These are phyloP conservation scores for Plusia festucae DNA, from an alignment of 2,888 invertebrate genomes.

Conservation along the genomic window DNA sequence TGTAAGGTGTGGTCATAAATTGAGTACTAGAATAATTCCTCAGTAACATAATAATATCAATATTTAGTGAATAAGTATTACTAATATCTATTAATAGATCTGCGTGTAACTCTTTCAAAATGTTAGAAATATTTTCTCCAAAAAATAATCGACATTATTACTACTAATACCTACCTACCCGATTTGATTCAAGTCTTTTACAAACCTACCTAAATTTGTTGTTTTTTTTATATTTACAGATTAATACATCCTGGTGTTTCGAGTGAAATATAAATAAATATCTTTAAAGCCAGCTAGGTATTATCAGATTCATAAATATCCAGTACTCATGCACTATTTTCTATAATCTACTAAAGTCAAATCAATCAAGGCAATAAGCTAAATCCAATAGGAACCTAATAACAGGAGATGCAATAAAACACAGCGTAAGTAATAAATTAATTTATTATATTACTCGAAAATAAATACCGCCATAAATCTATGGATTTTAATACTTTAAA, in stretches of 20 bases:
- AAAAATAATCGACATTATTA: too few species aligned
- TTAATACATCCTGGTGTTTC: not conserved
- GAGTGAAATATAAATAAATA: not conserved
- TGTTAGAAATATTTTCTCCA: too few species aligned
- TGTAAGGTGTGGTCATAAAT: too few species aligned
- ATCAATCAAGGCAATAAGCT: conserved; percentile 7
- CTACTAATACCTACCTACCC: too few species aligned
- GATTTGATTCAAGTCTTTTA: too few species aligned
- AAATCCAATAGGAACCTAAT: conserved; percentile 13
- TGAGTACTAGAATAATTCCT: too few species aligned
- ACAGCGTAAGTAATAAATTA: conserved; percentile 81
- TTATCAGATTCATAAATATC: not conserved
- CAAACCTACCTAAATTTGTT: not conserved
- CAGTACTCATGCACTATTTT: not conserved
- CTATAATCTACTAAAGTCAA: conserved; percentile 9
- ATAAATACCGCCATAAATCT: conserved; percentile 88
- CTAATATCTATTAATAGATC: too few species aligned
- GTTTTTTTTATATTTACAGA: too few species aligned
- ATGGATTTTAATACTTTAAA: conserved; percentile 85
- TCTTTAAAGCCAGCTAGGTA: conserved; percentile 2
- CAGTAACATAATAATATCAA: too few species aligned
- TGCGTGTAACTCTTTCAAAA: too few species aligned
- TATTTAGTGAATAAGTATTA: too few species aligned
- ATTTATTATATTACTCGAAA: conserved; percentile 85
- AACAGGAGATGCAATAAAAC: conserved; percentile 66